Evolutionary conservation across 2,797 vertebrate species (phyloP), one percentile per base, ranked within the genome.

Genomic region (Gephyroberyx darwinii): DNA sequence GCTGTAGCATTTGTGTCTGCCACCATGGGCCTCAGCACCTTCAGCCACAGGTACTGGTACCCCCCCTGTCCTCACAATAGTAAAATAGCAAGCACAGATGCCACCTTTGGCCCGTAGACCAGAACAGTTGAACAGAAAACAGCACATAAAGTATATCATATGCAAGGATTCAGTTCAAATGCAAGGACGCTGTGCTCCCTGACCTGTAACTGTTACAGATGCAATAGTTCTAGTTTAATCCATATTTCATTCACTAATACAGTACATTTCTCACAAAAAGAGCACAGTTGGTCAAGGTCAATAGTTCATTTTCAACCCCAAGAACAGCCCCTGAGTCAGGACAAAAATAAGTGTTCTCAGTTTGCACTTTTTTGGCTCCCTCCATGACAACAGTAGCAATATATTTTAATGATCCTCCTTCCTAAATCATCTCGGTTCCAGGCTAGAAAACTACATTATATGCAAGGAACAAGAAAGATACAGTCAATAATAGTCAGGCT

Each of bases 1-100:
- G 96, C 98, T 0, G 87, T 99, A 26, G 91, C 94, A 60, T 98
- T 97, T 2, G 95, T 97, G 2, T 97, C 97, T 0, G 95, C 94
- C 61, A 95, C 95, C 10, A 95, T 98, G 52, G 95, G 96, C 47
- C 93, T 99, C 61, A 96, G 96, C 90, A 97, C 96, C 80, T 99
- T 99, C 84, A 98, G 96, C 85, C 96, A 98, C 94, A 98, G 98
- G 98, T 98, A 84, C 74, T 10, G 33, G 8, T 65, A 35, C 43
- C 60, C 12, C 22, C 45, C 39, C 12, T 59, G 37, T 55, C 20
- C 16, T 51, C 17, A 43, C n/a, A 2, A 8, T 50, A 8, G 12
- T n/a, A 20, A n/a, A 37, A 13, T 22, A 56, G 53, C 53, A 9
- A 10, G 41, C 10, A 43, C 14, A 43, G 13, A 43, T 52, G 47